Conservation (phyloP, 2,797 vertebrate genomes). For the Sebastes variabilis region DNA sequence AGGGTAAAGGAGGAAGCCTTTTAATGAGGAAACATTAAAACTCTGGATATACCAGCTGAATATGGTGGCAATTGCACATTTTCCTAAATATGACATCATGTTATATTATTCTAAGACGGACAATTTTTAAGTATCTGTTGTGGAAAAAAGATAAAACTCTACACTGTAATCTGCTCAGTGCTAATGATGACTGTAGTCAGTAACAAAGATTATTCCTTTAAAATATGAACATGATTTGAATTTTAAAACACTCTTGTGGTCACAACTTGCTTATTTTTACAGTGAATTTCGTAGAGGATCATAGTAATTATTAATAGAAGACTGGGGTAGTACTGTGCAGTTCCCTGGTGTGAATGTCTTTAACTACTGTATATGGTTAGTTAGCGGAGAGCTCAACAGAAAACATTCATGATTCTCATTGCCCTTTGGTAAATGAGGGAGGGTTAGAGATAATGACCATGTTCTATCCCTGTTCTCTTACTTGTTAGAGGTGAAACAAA, state of each 20-base stretch:
- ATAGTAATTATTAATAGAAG: not conserved
- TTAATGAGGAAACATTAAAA: not conserved
- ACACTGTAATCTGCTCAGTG: not conserved
- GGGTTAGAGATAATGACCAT: not conserved
- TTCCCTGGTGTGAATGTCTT: not conserved
- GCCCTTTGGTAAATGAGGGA: not conserved
- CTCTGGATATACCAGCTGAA: not conserved
- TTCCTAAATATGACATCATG: not conserved
- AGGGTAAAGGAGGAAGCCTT: constrained; percentile 13
- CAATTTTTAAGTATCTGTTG: not conserved
- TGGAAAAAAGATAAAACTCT: not conserved
- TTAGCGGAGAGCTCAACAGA: not conserved
- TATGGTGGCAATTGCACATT: not conserved
- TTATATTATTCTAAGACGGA: not conserved
- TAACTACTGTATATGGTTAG: not conserved
- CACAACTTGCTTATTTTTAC: not conserved
- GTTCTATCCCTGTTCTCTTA: not conserved
- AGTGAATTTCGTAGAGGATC: not conserved
- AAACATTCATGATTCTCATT: not conserved
- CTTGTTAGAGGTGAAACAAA: not conserved
- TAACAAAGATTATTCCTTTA: not conserved
- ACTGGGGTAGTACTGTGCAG: not conserved
- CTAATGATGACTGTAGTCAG: not conserved
- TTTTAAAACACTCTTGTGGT: not conserved
- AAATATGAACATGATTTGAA: not conserved